A percentile compares a stretch with the other conserved stretches of the same genome.
phyloP scores from a whole-genome alignment of 2,888 invertebrate genomes.

The Melanargia galathea region DNA sequence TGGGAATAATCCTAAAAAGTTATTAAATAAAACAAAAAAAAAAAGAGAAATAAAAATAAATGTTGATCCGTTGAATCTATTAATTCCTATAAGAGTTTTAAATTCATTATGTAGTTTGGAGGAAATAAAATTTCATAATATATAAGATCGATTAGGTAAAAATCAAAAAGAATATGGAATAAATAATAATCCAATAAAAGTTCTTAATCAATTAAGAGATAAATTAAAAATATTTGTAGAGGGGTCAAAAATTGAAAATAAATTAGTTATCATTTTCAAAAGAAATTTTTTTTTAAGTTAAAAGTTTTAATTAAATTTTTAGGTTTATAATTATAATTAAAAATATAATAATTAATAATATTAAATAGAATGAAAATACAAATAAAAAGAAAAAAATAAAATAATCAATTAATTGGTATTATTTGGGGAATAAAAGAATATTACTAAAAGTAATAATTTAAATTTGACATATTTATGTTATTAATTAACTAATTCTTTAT shows the following conservation, averaged over 20 bases:
- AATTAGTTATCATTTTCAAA: constrained; percentile 85
- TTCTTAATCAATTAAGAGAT: constrained; percentile 84
- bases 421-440: constrained; percentile 87
- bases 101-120: constrained; percentile 80
- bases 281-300: constrained; percentile 48
- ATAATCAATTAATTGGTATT: constrained; percentile 82
- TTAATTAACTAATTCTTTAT: constrained; percentile 81
- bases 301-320: constrained; percentile 48
- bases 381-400: constrained; percentile 68
- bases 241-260: constrained; percentile 87
- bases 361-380: constrained; percentile 74
- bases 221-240: constrained; percentile 75
- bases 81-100: constrained; percentile 75
- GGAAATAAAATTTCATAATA: constrained; percentile 75
- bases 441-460: constrained; percentile 82
- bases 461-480: constrained; percentile 85
- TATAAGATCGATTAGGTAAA: constrained; percentile 76
- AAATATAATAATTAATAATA: constrained; percentile 77
- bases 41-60: constrained; percentile 83
- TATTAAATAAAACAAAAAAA: constrained; percentile 84
- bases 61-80: constrained; percentile 72
- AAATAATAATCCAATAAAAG: constrained; percentile 74
- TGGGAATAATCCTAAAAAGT: constrained; percentile 86
- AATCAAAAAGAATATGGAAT: constrained; percentile 80
- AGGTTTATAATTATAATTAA: constrained; percentile 52